These are phyloP conservation scores for Catocala nupta DNA, from an alignment of 2,888 invertebrate genomes.

Conservation along the genomic window DNA sequence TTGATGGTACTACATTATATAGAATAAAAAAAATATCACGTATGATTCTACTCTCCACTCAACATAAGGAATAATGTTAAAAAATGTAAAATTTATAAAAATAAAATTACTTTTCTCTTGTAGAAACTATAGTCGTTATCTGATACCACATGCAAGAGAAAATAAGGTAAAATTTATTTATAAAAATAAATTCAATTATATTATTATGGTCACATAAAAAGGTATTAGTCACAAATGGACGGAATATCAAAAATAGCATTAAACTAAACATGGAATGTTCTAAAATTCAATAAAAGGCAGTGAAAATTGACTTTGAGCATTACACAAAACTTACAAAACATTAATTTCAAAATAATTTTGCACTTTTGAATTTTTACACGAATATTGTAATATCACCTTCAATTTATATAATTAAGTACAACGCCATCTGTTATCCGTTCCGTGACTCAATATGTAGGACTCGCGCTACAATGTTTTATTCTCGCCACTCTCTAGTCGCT, in stretches of 20 bases:
- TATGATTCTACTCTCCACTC: not conserved
- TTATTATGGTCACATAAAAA: conserved; percentile 62
- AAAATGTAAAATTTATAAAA: not conserved
- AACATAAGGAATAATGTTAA: not conserved
- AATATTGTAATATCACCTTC: conserved; percentile 17
- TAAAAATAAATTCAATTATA: conserved; percentile 36
- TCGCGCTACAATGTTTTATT: conserved; percentile 54
- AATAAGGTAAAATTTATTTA: conserved; percentile 22
- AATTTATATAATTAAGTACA: conserved; percentile 35
- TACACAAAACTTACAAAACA: conserved; percentile 19
- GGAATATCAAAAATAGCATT: conserved; percentile 30
- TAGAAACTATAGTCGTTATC: not conserved
- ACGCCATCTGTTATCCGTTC: conserved; percentile 32
- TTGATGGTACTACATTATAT: conserved; percentile 1
- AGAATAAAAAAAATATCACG: not conserved
- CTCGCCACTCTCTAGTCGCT: conserved; percentile 81
- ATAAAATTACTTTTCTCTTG: too few species aligned
- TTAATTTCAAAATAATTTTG: conserved; percentile 20
- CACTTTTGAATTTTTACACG: conserved; percentile 5
- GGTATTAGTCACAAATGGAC: conserved; percentile 61
- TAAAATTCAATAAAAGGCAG: conserved; percentile 56
- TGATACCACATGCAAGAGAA: not conserved
- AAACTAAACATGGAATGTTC: conserved; percentile 45
- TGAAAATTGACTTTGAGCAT: conserved; percentile 64
- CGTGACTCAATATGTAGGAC: conserved; percentile 22